These are phyloP conservation scores for Macrophya alboannulata DNA, from an alignment of 2,888 invertebrate genomes.

Conservation along the genomic window DNA sequence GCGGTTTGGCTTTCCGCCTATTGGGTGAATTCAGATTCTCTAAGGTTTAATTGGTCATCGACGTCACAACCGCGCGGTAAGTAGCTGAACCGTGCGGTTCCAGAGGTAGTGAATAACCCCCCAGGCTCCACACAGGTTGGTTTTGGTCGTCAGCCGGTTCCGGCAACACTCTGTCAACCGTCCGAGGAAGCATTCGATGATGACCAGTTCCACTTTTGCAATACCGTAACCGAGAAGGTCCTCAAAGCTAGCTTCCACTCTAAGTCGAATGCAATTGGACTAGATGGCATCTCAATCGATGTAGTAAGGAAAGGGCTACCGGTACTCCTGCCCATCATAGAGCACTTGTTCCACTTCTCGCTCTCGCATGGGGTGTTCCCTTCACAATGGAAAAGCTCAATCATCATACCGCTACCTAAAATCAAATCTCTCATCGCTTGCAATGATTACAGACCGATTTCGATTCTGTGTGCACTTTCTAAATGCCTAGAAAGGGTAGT, in stretches of 20 bases:
- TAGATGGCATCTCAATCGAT: not conserved
- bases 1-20: too few species aligned
- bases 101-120: too few species aligned
- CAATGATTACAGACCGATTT: conserved; percentile 43
- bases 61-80: too few species aligned
- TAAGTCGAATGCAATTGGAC: not conserved
- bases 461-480: conserved; percentile 40
- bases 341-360: conserved; percentile 30
- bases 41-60: too few species aligned
- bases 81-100: too few species aligned
- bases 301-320: not conserved
- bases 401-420: conserved; percentile 30
- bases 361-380: conserved; percentile 10
- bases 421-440: not conserved
- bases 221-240: not conserved
- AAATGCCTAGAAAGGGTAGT: conserved; percentile 44
- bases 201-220: not conserved
- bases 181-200: not conserved
- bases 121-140: not conserved
- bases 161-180: not conserved
- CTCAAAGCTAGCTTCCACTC: not conserved
- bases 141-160: not conserved
- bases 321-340: not conserved
- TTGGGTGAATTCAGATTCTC: too few species aligned
- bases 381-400: conserved; percentile 29